Conservation (phyloP, 1,140 invertebrate species). For the Anoplolepis gracilipes region DNA sequence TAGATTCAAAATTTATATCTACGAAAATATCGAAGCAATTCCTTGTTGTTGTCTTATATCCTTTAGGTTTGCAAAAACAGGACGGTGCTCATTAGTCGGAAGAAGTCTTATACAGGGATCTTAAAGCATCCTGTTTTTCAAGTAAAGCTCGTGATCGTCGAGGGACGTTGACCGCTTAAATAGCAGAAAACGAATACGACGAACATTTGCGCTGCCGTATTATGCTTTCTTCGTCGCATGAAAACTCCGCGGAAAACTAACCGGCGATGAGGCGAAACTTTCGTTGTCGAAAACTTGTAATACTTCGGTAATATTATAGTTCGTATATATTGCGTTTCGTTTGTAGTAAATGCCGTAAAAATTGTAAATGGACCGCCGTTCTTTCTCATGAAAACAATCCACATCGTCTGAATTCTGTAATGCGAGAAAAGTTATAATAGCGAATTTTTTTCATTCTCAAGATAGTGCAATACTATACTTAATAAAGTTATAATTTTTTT, state of each 20-base stretch:
- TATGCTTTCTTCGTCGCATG: conserved; percentile 18
- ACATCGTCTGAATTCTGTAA: conserved; percentile 20
- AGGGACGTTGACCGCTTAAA: conserved; percentile 49
- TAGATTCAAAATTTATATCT: conserved; percentile 8
- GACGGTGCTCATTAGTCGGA: conserved; percentile 64
- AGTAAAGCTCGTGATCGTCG: conserved; percentile 46
- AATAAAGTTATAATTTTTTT: conserved; percentile 26
- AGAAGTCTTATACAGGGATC: conserved; percentile 55
- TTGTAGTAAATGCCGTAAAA: conserved; percentile 9
- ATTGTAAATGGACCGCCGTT: background rate
- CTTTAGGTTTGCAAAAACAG: conserved; percentile 51
- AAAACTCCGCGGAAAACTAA: conserved; percentile 43
- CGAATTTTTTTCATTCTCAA: conserved; percentile 16
- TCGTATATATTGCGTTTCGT: conserved; percentile 40
- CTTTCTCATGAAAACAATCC: conserved; percentile 30
- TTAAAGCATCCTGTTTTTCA: conserved; percentile 67
- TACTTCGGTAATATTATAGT: background rate
- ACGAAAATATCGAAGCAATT: background rate
- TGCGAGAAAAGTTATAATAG: conserved; percentile 47
- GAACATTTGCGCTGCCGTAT: conserved; percentile 15
- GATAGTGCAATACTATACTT: background rate
- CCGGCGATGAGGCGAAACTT: conserved; percentile 10
- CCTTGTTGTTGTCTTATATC: background rate
- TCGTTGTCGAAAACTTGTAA: conserved; percentile 25
- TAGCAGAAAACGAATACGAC: conserved; percentile 39